Percentiles rank a stretch among this genome's conserved stretches.
phyloP scores from a whole-genome alignment of 2,888 invertebrate species.

The Apotomis capreana region DNA sequence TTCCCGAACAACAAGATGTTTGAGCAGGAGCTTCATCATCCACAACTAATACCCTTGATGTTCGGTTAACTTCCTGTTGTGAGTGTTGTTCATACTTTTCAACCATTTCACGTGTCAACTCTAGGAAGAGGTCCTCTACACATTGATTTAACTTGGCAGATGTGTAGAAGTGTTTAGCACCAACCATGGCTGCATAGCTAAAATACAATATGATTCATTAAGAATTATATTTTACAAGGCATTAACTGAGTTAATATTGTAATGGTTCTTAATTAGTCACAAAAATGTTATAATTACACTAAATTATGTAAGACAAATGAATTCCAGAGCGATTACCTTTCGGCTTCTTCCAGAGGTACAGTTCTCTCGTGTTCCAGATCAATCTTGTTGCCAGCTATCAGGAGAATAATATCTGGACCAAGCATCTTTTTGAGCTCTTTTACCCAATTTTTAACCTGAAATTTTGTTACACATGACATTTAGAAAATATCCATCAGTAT shows the following conservation, averaged over 20 bases:
- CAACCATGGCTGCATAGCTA: constrained; percentile 95
- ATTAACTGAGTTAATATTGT: constrained; percentile 2
- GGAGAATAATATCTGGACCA: constrained; percentile 94
- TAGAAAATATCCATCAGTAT: background rate
- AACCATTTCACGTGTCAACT: constrained; percentile 91
- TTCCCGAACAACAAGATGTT: constrained; percentile 69
- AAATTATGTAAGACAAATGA: background rate
- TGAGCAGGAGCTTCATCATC: constrained; percentile 71
- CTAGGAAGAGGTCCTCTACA: constrained; percentile 94
- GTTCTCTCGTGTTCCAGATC: constrained; percentile 96
- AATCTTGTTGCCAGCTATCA: constrained; percentile 98
- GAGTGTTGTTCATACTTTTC: constrained; percentile 63
- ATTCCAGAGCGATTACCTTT: constrained; percentile 83
- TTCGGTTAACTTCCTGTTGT: constrained; percentile 57
- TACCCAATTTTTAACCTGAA: constrained; percentile 98
- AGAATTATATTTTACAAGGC: background rate
- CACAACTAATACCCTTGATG: constrained; percentile 71
- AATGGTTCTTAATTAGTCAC: background rate
- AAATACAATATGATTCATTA: constrained; percentile 48
- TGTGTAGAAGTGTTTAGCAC: constrained; percentile 95
- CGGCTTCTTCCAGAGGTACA: constrained; percentile 92
- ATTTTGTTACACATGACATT: background rate
- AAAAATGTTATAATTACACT: background rate
- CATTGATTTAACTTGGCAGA: constrained; percentile 97
- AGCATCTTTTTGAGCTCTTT: constrained; percentile 98